Evolutionary conservation across 2,113 vertebrate genomes (phyloP).

Genomic region (Turdus rufiventris): DNA sequence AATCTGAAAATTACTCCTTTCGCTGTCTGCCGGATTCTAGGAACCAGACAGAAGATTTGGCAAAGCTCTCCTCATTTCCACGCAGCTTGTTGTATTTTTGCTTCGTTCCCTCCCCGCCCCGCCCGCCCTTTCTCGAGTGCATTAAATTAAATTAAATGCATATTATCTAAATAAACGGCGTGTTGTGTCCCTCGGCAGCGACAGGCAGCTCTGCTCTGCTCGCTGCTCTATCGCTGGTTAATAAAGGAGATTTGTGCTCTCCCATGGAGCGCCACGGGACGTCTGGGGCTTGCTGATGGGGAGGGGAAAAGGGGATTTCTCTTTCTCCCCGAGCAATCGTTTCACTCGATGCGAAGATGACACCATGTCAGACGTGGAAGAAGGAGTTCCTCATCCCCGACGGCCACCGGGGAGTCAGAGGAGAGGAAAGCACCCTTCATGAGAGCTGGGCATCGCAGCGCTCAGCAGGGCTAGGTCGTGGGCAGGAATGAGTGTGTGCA

Average conservation of each 20-base stretch:
- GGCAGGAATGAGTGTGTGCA: not conserved
- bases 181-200: not conserved
- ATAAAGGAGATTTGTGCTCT: not conserved
- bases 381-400: not conserved
- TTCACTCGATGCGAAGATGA: not conserved
- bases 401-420: not conserved
- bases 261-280: not conserved
- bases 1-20: not conserved
- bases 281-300: not conserved
- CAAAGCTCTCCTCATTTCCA: not conserved
- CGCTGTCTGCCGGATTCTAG: slow-evolving; percentile 12
- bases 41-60: slow-evolving; percentile 21
- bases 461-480: fast-evolving
- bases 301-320: not conserved
- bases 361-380: not conserved
- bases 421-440: not conserved
- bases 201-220: not conserved
- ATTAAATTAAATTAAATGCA: not conserved
- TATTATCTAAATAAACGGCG: not conserved
- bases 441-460: not conserved
- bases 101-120: not conserved
- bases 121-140: not conserved
- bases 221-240: not conserved
- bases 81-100: not conserved
- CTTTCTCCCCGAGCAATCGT: not conserved